Base-by-base conservation (phyloP, 2,797 vertebrate species). In the Pseudomugil tenellus region DNA sequence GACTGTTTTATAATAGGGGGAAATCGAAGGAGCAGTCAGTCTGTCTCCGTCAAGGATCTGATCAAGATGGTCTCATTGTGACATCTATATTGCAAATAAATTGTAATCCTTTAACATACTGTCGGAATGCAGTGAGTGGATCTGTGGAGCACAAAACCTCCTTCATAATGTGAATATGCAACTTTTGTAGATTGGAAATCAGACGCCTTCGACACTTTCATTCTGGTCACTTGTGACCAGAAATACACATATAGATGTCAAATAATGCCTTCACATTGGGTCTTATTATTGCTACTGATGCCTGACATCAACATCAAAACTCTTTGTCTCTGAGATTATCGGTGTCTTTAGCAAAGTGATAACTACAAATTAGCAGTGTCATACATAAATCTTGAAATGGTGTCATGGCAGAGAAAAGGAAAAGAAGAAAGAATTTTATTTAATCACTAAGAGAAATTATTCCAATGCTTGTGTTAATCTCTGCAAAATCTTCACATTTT, bases 261-360 rank as follows among this genome's bases (percentile, higher is more conserved):
- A 73, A 69, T 79, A 70, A 69, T 34, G 49, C 77, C 63, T 61
- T 73, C 74, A 25, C 35, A 65, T 67, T 52, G 69, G 13, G n/a
- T n/a, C n/a, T n/a, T n/a, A 11, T 34, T 53, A 26, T 53, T 29
- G 14, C 25, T 53, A 17, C 16, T 16, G 51, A 16, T 53, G 26
- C n/a, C 21, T 46, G 41, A 43, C 41, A 43, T 16, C 43, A 46
- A 11, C 9, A 9, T 21, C n/a, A 21, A 8, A 10, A n/a, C 21
- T n/a, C 1, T n/a, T 11, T 46, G 9, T 7, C n/a, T 46, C n/a
- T 46, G 43, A 21, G 43, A 6, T 21, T 12, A 46, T 46, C 43
- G 4, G n/a, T 46, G 21, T 21, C 19, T 21, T 46, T 46, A 3
- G 11, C 19, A 9, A 46, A 10, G 17, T 46, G 43, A 19, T 46